Percentiles rank a stretch among this genome's conserved stretches.
Conservation (phyloP, 92 coral and sea anemone species). For the Anthopleura xanthogrammica region DNA sequence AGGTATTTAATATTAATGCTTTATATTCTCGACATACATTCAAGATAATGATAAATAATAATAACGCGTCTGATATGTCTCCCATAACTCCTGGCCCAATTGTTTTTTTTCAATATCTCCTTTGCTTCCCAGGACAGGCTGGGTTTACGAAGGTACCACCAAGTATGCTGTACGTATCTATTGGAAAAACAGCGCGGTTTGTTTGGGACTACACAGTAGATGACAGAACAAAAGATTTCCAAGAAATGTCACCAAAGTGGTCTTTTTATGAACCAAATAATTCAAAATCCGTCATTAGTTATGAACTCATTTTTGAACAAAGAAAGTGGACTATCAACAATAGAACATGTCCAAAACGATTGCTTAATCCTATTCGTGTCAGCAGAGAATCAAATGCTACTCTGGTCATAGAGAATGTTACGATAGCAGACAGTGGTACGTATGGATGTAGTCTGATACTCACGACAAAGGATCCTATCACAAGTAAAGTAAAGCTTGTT, state of each 20-base stretch:
- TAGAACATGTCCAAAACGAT: not conserved
- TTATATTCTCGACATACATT: too few species aligned
- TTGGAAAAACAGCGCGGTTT: not conserved
- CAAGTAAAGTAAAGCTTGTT: not conserved
- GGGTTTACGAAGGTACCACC: not conserved
- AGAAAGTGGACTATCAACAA: not conserved
- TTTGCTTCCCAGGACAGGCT: not conserved
- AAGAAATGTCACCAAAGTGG: not conserved
- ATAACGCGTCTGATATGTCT: too few species aligned
- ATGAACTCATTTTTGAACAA: not conserved
- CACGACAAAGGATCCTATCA: not conserved
- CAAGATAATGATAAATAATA: too few species aligned
- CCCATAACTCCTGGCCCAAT: too few species aligned
- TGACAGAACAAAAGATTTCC: not conserved
- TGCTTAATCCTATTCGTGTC: constrained; percentile 10
- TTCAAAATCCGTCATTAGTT: not conserved
- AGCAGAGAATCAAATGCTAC: constrained; percentile 1
- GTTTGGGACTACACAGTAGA: constrained; percentile 1
- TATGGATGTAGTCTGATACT: constrained; percentile 11
- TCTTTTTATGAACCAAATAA: not conserved
- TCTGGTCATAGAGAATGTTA: not conserved
- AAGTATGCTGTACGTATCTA: not conserved
- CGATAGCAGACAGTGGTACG: not conserved
- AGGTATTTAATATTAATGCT: too few species aligned
- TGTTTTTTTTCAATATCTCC: too few species aligned